Base-by-base conservation (phyloP, 2,888 invertebrate genomes). In the Drosophila acutilabella region DNA sequence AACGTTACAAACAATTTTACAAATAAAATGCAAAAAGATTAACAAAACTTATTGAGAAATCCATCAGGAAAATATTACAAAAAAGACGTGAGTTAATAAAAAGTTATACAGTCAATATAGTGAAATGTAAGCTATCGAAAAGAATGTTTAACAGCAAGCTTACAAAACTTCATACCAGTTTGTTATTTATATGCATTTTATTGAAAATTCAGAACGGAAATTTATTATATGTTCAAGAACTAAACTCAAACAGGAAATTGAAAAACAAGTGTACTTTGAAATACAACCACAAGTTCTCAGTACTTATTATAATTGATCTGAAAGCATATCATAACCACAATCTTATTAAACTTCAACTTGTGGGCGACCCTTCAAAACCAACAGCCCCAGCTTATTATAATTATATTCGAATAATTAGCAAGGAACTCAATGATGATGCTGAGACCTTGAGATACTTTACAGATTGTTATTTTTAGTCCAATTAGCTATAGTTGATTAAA, bases 401-500 rank as follows among this genome's bases (percentile, higher is more conserved):
- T 54, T 40, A n/a, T 40, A 14, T 5, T 8, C 10, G 20, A 36
- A 40, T 45, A 74, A 60, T 60, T 45, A 44, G 23, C n/a, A 16
- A 58, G 57, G 58, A 59, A 64, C 50, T 57, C 38, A 13, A 64
- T 45, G 59, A 53, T 48, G 36, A 60, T 62, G 52, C 23, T 8
- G 26, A 14, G 11, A 62, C 45, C 13, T 40, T 41, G 38, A 36
- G 38, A 59, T 64, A 47, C 53, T 53, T 69, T 14, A 16, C 33
- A 53, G 50, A 54, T 60, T 80, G 57, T 58, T 69, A 50, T 69
- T 77, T 64, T 64, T 54, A 60, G 58, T 40, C 8, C 62, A 81
- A 80, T 83, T 80, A 79, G 78, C 54, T 59, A 47, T 59, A 66
- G 50, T 76, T 81, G 78, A 81, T 73, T 78, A 64, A 66, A 48